Conservation (phyloP, 2,113 vertebrate species). For the Mormyrus iriodes region DNA sequence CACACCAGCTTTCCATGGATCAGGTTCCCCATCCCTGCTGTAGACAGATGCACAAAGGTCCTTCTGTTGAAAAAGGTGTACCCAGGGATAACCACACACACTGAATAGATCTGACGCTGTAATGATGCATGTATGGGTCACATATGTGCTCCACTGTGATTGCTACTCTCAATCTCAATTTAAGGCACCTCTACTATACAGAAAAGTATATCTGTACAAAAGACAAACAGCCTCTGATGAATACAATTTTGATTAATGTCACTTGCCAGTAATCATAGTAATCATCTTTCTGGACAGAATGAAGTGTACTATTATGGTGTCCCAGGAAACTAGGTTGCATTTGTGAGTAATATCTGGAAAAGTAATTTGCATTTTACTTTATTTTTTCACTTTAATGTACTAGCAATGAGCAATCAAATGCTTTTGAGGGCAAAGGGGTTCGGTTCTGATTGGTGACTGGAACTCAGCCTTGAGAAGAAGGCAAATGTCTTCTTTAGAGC, state of each 20-base stretch:
- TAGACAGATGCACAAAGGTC: background rate
- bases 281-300: background rate
- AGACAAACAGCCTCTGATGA: background rate
- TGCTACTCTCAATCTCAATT: background rate
- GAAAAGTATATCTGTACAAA: background rate
- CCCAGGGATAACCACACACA: background rate
- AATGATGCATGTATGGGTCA: background rate
- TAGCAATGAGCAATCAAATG: background rate
- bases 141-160: background rate
- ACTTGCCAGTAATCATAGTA: background rate
- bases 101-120: background rate
- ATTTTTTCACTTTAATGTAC: slow-evolving; percentile 7
- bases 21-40: background rate
- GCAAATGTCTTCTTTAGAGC: background rate
- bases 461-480: background rate
- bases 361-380: background rate
- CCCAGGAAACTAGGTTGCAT: background rate
- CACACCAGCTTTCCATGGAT: background rate
- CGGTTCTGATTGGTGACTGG: background rate
- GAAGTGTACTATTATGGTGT: background rate
- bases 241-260: background rate
- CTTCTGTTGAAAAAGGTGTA: background rate
- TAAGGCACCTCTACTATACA: background rate
- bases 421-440: background rate
- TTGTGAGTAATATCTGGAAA: background rate